A percentile compares a stretch with the other conserved stretches of the same genome.
phyloP scores from a whole-genome alignment of 1,140 invertebrate genomes.

The Bombus confusus region DNA sequence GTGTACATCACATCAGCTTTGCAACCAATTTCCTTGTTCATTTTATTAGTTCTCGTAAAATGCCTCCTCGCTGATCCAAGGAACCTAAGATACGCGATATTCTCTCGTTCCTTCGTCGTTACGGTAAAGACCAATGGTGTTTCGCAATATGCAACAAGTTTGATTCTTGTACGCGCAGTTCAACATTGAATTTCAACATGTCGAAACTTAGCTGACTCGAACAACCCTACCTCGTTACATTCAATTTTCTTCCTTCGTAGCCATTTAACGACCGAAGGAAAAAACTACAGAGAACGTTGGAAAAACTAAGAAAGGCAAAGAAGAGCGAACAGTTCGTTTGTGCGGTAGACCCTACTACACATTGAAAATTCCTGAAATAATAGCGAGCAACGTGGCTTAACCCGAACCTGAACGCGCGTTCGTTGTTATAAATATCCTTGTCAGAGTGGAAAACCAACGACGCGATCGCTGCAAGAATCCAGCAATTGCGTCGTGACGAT shows the following conservation, averaged over 20 bases:
- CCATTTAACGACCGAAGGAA: background rate
- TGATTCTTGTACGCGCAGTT: too few species aligned
- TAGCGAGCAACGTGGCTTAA: background rate
- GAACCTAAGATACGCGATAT: too few species aligned
- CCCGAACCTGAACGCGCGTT: background rate
- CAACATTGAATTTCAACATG: too few species aligned
- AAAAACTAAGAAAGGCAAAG: background rate
- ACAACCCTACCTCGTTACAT: too few species aligned
- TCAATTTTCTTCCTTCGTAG: too few species aligned
- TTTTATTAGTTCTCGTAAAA: too few species aligned
- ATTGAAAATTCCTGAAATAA: background rate
- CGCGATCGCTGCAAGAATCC: background rate
- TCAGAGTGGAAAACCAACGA: background rate
- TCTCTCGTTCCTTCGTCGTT: too few species aligned
- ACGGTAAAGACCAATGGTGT: background rate
- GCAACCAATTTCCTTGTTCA: too few species aligned
- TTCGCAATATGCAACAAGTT: background rate
- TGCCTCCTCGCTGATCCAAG: too few species aligned
- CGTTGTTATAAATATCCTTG: slow-evolving; percentile 7
- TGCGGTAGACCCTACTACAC: background rate
- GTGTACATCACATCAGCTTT: too few species aligned
- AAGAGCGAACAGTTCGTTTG: too few species aligned
- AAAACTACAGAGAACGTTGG: background rate
- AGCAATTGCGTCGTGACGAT: slow-evolving; percentile 33
- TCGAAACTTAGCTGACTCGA: too few species aligned